Base-by-base conservation (phyloP, 2,797 vertebrate species). In the Xerus rutilus region DNA sequence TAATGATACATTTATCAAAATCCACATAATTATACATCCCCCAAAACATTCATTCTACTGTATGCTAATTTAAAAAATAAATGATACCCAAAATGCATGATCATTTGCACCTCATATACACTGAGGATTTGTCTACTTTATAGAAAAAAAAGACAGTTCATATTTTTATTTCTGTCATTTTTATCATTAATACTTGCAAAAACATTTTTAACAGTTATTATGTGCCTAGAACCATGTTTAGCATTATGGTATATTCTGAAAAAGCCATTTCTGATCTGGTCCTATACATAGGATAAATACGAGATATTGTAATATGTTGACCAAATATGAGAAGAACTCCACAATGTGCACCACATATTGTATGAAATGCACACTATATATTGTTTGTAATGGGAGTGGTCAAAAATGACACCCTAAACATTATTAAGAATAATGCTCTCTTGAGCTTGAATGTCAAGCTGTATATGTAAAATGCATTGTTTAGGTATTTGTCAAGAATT, bases 401-500 rank as follows among this genome's bases (percentile, higher is more conserved):
- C 13, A 65, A 49, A 79, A 47, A 23, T 35, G 79, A 35, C 83
- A 54, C 13, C 3, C 12, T 25, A 67, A 67, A 72, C 9, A 83
- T 47, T 83, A 25, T 35, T 21, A 76, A 92, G 45, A 96, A 86
- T 74, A 92, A 83, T 57, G 86, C 54, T 86, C 13, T 86, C 32
- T 21, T 13, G 69, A 73, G 21, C 7, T 81, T 35, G 57, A 70
- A 86, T 92, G 85, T 94, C 49, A 62, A 74, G 45, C 9, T 88
- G 2, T n/a, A 72, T 15, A 39, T 14, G 0, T 74, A 15, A 67
- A 32, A 54, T 86, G 14, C 35, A 23, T 76, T 91, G 2, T 20
- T 73, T 47, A 62, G 21, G 7, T 74, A 59, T 94, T 89, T 94
- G 12, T 25, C 57, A 87, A 70, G 30, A 64, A 73, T 11, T 0